Base-by-base conservation (phyloP, 2,113 vertebrate species). In the Atrichornis clamosus region DNA sequence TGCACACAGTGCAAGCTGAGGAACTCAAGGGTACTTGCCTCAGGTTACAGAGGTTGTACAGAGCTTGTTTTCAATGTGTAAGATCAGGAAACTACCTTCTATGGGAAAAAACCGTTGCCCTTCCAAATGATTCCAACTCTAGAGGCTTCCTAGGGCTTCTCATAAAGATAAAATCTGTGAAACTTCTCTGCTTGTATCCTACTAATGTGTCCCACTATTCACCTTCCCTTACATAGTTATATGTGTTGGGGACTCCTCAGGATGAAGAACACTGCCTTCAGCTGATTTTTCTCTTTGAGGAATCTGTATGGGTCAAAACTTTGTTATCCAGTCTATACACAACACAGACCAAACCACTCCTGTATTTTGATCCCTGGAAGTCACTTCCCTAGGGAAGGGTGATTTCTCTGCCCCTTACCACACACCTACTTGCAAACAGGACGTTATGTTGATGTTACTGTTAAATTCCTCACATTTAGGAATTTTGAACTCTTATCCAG, bases 321-420 rank as follows among this genome's bases (percentile, higher is more conserved):
- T 84, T 10, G 6, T 77, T 52, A 49, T 63, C 39, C 35, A 68
- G 49, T 16, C 30, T 52, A 17, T n/a, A 68, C 12, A 19, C 6
- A 72, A 37, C 9, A 32, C 10, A 79, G 35, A 67, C 14, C 20
- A 80, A 89, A 49, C 4, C 6, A 33, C 6, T 46, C 28, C 8
- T 41, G 3, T 41, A 15, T 47, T 69, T 75, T 50, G 10, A 52
- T 32, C 15, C 9, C 67, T 65, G 28, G 6, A 83, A 67, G 6
- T 32, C 32, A 58, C 27, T 72, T 83, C 10, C 9, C 32, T n/a
- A 42, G 8, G 2, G 13, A 80, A 3, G 6, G 7, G 5, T 47
- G 15, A n/a, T 77, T 74, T 72, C 6, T 37, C 10, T 49, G 7
- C 22, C 5, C 9, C 7, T 52, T 1, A 0, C 4, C 21, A 80